Base-by-base conservation (phyloP, 2,888 invertebrate species). In the Serrognathus titanus region DNA sequence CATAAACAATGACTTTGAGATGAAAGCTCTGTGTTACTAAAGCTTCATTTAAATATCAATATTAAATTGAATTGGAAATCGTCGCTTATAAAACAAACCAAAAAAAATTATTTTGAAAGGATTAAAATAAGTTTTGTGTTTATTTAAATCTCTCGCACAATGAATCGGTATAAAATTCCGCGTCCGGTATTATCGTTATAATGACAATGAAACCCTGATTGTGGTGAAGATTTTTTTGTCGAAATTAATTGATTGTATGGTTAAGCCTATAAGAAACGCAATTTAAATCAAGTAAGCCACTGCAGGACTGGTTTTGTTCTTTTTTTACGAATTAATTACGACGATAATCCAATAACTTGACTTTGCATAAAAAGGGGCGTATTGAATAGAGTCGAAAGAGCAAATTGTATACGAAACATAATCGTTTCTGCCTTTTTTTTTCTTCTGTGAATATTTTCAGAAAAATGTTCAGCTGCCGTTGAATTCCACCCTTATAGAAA, bases 271-370 rank as follows among this genome's bases (percentile, higher is more conserved):
- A 40, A 43, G 20, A 43, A 43, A 43, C 20, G 16, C 40, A 12
- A 40, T 40, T 43, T 43, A 11, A 43, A 43, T 9, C 43, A 43
- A 43, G 43, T 43, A 43, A 43, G 43, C 43, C 43, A 43, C 43
- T 43, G 43, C 43, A 16, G 20, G 16, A 43, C 43, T 11, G 43
- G 43, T 43, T 43, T 9, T 43, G 20, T 43, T 43, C 9, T 43
- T 43, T 43, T 43, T 31, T 12, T 16, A 16, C 13, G 43, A 43
- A 43, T 43, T 43, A 9, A 43, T 43, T 43, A 43, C 43, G 20
- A 43, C 20, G 43, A 43, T 43, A 43, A 43, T 43, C 43, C 43
- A 43, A 43, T 43, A 43, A 43, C n/a, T 43, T 43, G 43, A 43
- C 43, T 43, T 43, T 43, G 43, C 43, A 43, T 43, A 43, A 13